Evolutionary conservation across 2,113 vertebrate genomes (phyloP).

Genomic region (Paramisgurnus dabryanus): DNA sequence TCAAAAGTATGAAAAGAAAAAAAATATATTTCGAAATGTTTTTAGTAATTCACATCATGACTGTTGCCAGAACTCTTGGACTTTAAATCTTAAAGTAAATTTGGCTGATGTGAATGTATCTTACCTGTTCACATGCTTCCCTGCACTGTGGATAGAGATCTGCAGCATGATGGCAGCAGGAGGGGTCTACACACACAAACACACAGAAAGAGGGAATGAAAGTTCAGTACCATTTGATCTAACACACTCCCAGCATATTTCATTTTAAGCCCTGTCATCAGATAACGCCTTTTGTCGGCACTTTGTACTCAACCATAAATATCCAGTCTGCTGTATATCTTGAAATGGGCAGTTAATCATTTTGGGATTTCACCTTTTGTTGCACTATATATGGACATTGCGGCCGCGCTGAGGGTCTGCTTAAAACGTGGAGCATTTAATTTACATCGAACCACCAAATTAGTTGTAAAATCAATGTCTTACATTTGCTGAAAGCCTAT

Average conservation of each 20-base stretch:
- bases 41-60: too few relatives aligned
- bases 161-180: conserved; percentile 90
- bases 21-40: too few relatives aligned
- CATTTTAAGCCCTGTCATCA: background rate
- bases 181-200: conserved; percentile 73
- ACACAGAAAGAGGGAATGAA: background rate
- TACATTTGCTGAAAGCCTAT: too few relatives aligned
- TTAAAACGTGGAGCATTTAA: background rate
- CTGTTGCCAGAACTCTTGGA: too few relatives aligned
- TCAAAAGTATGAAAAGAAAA: too few relatives aligned
- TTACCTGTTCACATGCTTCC: conserved; percentile 95
- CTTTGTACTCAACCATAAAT: conserved; percentile 19
- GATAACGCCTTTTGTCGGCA: background rate
- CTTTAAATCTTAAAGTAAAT: too few relatives aligned
- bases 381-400: background rate
- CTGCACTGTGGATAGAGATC: conserved; percentile 83
- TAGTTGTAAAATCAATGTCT: background rate
- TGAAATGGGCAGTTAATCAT: background rate
- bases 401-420: background rate
- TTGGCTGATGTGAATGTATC: background rate
- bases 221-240: conserved; percentile 28
- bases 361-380: background rate
- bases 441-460: background rate
- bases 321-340: background rate
- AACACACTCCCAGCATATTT: conserved; percentile 18